These are phyloP conservation scores for Lepus oiostolus DNA, from an alignment of 2,797 vertebrate genomes.

Conservation along the genomic window DNA sequence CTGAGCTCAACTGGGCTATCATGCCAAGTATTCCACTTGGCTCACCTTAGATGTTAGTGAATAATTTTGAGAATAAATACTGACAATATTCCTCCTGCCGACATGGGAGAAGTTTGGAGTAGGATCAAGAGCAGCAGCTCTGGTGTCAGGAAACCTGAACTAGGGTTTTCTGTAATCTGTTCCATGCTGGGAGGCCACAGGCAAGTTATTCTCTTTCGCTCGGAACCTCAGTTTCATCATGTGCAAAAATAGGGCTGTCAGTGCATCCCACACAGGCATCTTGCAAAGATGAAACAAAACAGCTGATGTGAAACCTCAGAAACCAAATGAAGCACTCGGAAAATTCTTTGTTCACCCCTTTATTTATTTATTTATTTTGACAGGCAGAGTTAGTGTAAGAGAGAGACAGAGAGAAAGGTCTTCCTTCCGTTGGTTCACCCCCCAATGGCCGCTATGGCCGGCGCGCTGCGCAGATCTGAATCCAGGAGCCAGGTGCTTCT, in stretches of 20 bases:
- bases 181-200: neutral
- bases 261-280: neutral
- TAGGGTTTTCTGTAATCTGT: neutral
- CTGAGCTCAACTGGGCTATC: neutral
- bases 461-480: too few relatives aligned
- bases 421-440: too few relatives aligned
- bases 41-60: neutral
- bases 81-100: neutral
- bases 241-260: neutral
- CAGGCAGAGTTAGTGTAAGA: too few relatives aligned
- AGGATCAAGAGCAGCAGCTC: neutral
- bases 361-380: neutral
- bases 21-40: neutral
- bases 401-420: too few relatives aligned
- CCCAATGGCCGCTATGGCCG: too few relatives aligned
- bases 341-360: neutral
- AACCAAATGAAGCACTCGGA: neutral
- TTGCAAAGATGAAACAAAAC: neutral
- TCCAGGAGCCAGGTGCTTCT: too few relatives aligned
- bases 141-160: neutral
- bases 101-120: neutral
- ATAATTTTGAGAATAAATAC: conserved; percentile 42
- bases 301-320: neutral
- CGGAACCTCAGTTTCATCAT: neutral
- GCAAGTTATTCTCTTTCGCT: neutral